These are phyloP conservation scores for Oncorhynchus masou DNA, from an alignment of 2,113 vertebrate genomes.

Conservation along the genomic window DNA sequence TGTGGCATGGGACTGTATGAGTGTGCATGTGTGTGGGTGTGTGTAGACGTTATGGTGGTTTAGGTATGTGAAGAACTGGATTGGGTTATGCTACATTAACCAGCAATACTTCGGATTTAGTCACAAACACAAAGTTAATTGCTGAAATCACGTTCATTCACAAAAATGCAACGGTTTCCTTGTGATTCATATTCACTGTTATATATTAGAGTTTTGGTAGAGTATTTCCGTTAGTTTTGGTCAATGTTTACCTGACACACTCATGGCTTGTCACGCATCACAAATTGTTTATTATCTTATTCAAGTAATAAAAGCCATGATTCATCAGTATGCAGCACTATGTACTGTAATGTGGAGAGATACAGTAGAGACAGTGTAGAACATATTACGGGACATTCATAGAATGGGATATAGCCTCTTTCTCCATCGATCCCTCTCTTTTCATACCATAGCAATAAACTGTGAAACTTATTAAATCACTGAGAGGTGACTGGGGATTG, in stretches of 20 bases:
- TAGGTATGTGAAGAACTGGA: no score
- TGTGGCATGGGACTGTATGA: conserved; percentile 25
- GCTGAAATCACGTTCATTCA: background rate
- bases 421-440: no score
- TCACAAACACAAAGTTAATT: background rate
- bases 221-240: background rate
- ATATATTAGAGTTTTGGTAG: background rate
- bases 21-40: background rate
- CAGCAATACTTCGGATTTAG: background rate
- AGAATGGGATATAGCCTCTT: no score
- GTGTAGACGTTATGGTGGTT: no score
- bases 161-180: background rate
- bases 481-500: no score
- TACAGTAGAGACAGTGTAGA: no score
- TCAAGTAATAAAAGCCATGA: background rate
- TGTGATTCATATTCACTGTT: background rate
- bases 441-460: no score
- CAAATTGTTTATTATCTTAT: background rate
- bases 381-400: no score
- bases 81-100: no score
- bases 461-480: no score
- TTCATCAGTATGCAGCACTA: background rate
- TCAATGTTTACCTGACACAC: background rate
- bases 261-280: background rate
- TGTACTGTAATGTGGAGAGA: no score